Evolutionary conservation across 2,113 vertebrate genomes (phyloP).

Genomic region (Hippopotamus amphibius): DNA sequence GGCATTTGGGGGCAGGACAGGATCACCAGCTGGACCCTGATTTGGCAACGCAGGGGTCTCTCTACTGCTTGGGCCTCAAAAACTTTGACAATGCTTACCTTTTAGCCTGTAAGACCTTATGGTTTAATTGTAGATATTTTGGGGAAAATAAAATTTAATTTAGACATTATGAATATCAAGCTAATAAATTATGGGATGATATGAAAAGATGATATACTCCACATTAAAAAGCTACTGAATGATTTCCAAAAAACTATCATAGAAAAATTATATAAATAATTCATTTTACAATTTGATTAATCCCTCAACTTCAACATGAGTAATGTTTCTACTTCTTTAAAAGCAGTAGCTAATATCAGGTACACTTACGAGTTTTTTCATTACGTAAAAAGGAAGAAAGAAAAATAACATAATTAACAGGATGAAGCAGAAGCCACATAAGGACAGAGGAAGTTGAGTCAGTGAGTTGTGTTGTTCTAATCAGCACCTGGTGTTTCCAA

Average conservation of each 20-base stretch:
- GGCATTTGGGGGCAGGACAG: not conserved
- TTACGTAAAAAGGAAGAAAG: not conserved
- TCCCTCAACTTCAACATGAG: not conserved
- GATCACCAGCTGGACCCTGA: accelerated
- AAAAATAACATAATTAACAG: not conserved
- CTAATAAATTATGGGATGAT: not conserved
- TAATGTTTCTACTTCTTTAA: not conserved
- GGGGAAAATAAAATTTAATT: not conserved
- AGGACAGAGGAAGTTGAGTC: not conserved
- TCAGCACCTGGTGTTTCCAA: not conserved
- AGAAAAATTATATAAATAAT: not conserved
- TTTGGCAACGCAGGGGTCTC: not conserved
- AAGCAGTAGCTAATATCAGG: not conserved
- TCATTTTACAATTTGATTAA: not conserved
- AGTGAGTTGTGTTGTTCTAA: not conserved
- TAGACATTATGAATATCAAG: slow-evolving; percentile 26
- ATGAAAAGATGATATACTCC: not conserved
- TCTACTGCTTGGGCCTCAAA: not conserved
- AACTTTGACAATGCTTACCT: not conserved
- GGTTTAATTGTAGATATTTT: not conserved
- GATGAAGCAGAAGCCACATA: not conserved
- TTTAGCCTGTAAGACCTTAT: not conserved
- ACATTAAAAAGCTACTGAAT: not conserved
- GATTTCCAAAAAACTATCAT: not conserved
- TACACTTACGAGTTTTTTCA: not conserved